These are phyloP conservation scores for Caenorhabditis japonica DNA, from an alignment of 2,888 invertebrate genomes.

Conservation along the genomic window DNA sequence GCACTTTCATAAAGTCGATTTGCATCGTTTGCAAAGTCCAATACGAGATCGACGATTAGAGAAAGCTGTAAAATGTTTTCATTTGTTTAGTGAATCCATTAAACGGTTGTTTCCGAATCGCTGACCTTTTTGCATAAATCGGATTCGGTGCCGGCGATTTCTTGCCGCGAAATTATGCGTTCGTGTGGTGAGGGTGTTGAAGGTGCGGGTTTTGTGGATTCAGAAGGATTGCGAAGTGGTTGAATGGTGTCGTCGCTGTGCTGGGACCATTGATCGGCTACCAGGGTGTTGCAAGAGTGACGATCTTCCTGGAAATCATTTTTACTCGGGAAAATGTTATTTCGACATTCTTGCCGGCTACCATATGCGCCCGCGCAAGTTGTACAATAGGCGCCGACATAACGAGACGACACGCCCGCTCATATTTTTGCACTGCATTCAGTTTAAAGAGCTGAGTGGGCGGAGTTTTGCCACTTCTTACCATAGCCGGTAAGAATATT, in stretches of 20 bases:
- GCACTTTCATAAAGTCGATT: constrained; percentile 47
- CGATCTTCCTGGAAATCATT: constrained; percentile 31
- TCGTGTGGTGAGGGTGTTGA: constrained; percentile 7
- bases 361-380: too few relatives aligned
- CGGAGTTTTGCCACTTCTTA: too few relatives aligned
- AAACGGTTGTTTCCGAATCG: neutral
- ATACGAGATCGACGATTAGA: constrained; percentile 48
- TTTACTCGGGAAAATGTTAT: too few relatives aligned
- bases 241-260: constrained; percentile 5
- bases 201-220: too few relatives aligned
- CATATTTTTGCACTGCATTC: too few relatives aligned
- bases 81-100: neutral
- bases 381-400: too few relatives aligned
- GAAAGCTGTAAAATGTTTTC: constrained; percentile 31
- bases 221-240: constrained; percentile 29
- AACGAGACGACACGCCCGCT: too few relatives aligned
- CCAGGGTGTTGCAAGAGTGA: constrained; percentile 43
- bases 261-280: constrained; percentile 44
- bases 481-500: too few relatives aligned
- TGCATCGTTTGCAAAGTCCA: constrained; percentile 53
- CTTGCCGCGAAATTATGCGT: constrained; percentile 25
- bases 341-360: too few relatives aligned
- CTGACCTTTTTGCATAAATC: constrained; percentile 49
- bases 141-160: constrained; percentile 40
- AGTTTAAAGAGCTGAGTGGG: too few relatives aligned